phyloP scores from a whole-genome alignment of 2,797 vertebrate genomes.

The Eleutherodactylus coqui region DNA sequence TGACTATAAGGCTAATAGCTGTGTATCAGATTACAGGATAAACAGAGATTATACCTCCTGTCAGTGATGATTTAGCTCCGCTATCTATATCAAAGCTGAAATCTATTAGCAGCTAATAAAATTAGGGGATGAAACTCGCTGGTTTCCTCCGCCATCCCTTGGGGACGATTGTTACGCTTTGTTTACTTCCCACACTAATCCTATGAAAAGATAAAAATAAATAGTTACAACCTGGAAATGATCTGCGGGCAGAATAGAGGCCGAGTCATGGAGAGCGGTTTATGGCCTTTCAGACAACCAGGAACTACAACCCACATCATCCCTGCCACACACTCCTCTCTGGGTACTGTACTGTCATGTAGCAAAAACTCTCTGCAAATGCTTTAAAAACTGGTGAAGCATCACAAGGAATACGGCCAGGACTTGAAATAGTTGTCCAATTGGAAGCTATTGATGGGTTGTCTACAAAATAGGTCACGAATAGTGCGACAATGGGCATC shows the following conservation, averaged over 20 bases:
- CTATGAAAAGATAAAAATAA: constrained; percentile 34
- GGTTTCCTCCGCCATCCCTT: not conserved
- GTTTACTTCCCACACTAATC: constrained; percentile 55
- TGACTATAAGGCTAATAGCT: not conserved
- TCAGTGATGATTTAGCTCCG: not conserved
- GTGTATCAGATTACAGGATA: constrained; percentile 19
- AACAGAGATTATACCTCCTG: constrained; percentile 16
- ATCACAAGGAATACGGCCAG: not conserved
- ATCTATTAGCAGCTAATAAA: constrained; percentile 59
- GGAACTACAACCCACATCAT: not conserved
- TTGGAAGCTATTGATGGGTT: too few species aligned
- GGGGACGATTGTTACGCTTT: constrained; percentile 22
- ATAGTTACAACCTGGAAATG: not conserved
- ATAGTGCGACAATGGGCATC: too few species aligned
- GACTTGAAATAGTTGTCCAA: too few species aligned
- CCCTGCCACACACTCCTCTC: not conserved
- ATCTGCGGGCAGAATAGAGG: not conserved
- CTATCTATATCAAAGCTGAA: constrained; percentile 48
- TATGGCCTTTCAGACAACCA: not conserved
- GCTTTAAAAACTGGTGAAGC: too few species aligned
- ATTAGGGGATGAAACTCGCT: constrained; percentile 31
- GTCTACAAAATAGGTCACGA: too few species aligned
- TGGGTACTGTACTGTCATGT: not conserved
- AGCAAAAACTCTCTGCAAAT: too few species aligned
- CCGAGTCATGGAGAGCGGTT: not conserved